A percentile compares a stretch with the other conserved stretches of the same genome.
phyloP scores from a whole-genome alignment of 2,113 vertebrate genomes.

The Ceratotherium simum region DNA sequence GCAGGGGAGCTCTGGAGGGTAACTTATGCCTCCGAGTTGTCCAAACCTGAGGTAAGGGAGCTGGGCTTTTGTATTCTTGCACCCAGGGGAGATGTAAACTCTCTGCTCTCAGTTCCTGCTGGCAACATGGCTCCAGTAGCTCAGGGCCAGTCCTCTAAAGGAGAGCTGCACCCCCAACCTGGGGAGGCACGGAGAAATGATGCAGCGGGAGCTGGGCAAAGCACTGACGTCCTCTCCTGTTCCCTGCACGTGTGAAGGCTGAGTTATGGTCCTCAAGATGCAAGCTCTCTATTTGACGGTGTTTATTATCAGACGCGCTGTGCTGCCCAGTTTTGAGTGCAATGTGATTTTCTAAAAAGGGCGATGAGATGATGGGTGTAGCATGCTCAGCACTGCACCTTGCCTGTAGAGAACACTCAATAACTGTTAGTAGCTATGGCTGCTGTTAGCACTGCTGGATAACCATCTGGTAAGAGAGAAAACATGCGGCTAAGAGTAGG shows the following conservation, averaged over 20 bases:
- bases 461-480: not conserved
- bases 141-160: not conserved
- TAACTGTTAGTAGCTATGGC: not conserved
- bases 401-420: rapidly evolving
- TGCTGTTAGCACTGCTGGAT: not conserved
- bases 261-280: rapidly evolving
- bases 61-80: not conserved
- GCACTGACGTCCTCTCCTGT: rapidly evolving
- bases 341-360: not conserved
- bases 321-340: not conserved
- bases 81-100: not conserved
- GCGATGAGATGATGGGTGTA: not conserved
- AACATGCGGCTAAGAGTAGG: not conserved
- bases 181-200: not conserved
- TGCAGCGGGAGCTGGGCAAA: not conserved
- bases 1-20: not conserved
- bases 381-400: not conserved
- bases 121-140: not conserved
- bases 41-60: not conserved
- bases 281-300: not conserved
- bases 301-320: not conserved
- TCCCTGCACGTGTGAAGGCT: not conserved
- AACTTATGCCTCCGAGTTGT: not conserved
- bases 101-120: not conserved
- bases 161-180: not conserved